Evolutionary conservation across 2,113 vertebrate species (phyloP).

Genomic region (Mystacornis crossleyi): DNA sequence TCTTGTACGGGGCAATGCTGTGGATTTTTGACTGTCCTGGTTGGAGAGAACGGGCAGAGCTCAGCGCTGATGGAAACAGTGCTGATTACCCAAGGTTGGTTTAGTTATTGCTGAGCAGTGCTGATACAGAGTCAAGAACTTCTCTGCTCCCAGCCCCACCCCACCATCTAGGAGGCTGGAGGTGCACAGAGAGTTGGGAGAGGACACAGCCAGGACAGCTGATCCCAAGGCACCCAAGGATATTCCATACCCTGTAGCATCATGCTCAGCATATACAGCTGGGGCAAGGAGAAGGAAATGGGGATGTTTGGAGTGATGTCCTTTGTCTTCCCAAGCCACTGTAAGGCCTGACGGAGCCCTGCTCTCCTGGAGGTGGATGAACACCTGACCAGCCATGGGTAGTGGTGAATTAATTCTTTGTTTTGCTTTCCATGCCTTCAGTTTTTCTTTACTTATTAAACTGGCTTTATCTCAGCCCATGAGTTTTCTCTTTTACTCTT

Average conservation of each 20-base stretch:
- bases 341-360: fast-evolving
- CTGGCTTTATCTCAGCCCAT: neutral
- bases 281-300: neutral
- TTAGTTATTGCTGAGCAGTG: fast-evolving
- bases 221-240: too few species aligned
- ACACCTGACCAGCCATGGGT: fast-evolving
- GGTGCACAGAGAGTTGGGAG: fast-evolving
- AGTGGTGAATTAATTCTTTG: neutral
- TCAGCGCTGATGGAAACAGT: neutral
- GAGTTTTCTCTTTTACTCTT: neutral
- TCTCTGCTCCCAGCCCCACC: neutral
- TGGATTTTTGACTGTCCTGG: neutral
- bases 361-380: neutral
- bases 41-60: fast-evolving
- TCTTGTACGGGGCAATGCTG: fast-evolving
- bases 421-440: neutral
- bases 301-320: fast-evolving
- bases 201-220: neutral
- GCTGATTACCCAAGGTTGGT: neutral
- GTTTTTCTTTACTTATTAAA: neutral
- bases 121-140: neutral
- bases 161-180: fast-evolving
- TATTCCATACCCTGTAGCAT: neutral
- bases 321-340: neutral
- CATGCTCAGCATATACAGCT: fast-evolving